Base-by-base conservation (phyloP, 2,797 vertebrate genomes). In the Siniperca obscura region DNA sequence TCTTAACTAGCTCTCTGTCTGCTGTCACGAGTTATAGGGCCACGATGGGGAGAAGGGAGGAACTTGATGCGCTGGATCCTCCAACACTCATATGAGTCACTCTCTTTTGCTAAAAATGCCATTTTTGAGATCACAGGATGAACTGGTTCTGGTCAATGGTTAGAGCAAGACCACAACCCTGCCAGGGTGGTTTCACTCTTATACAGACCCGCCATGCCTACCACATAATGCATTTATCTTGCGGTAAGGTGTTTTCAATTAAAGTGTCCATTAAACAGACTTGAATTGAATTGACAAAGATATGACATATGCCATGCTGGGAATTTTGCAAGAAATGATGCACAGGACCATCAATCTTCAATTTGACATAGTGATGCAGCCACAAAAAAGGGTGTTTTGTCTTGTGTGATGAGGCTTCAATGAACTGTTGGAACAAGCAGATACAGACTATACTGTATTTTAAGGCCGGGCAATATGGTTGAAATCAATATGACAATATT, bases 1-100 rank as follows among this genome's bases (percentile, higher is more conserved):
- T 89, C 80, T 88, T 79, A 87, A 90, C 82, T 70, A 85, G 89
- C 87, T 78, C 82, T 84, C 72, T 65, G 85, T 86, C 88, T 88
- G 83, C 91, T 78, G 82, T 67, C 82, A 72, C 21, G 17, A 71
- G 25, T 71, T 72, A 66, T 1, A 70, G 67, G 14, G 64, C 56
- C 62, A 38, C 8, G 8, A 25, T 1, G 52, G 5, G 22, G 40
- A 64, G 27, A 38, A 42, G 48, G 48, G 53, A 66, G 53, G 38
- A 62, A 53, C 27, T 66, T 12, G 21, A 22, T 19, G 57, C 13
- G 16, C 59, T 21, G 57, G 22, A 38, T 72, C 64, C 21, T 74
- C 25, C 5, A 36, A 61, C 62, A 38, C 27, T 34, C 17, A 53
- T 11, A 48, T 19, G 50, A 69, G 48, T 57, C 27, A 25, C 60